Percentiles rank a stretch among this genome's conserved stretches.
Conservation (phyloP, 2,888 invertebrate species). For the Fissipunctia ypsillon region DNA sequence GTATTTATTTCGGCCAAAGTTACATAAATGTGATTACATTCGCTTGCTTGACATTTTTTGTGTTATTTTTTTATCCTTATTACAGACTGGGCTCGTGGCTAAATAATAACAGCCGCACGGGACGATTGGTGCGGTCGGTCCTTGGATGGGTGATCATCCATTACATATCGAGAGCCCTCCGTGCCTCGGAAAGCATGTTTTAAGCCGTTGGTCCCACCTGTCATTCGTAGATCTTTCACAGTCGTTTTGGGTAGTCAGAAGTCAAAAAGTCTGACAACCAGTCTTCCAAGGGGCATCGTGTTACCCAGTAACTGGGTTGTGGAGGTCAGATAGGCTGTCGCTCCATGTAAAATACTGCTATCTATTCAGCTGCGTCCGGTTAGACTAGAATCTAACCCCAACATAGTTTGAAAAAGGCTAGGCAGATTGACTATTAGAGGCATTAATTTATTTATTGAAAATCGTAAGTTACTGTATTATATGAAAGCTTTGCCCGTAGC, state of each 20-base stretch:
- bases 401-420: too few relatives aligned
- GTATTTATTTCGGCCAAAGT: constrained; percentile 38
- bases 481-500: too few relatives aligned
- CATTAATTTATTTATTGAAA: too few relatives aligned
- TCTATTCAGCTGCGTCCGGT: too few relatives aligned
- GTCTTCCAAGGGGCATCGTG: neutral
- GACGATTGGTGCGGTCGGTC: neutral
- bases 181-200: neutral
- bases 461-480: too few relatives aligned
- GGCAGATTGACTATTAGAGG: too few relatives aligned
- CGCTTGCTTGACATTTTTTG: constrained; percentile 18
- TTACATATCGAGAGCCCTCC: neutral
- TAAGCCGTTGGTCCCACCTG: neutral
- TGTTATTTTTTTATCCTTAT: neutral
- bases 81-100: too few relatives aligned
- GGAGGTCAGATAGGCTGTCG: too few relatives aligned
- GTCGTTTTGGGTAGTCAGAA: neutral
- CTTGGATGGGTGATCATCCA: neutral
- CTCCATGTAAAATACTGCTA: too few relatives aligned
- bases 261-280: neutral
- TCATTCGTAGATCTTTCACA: neutral
- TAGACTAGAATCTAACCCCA: too few relatives aligned
- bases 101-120: neutral
- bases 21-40: constrained; percentile 35
- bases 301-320: neutral